Evolutionary conservation across 2,888 invertebrate species (phyloP).

Genomic region (Metallyticus violacea): DNA sequence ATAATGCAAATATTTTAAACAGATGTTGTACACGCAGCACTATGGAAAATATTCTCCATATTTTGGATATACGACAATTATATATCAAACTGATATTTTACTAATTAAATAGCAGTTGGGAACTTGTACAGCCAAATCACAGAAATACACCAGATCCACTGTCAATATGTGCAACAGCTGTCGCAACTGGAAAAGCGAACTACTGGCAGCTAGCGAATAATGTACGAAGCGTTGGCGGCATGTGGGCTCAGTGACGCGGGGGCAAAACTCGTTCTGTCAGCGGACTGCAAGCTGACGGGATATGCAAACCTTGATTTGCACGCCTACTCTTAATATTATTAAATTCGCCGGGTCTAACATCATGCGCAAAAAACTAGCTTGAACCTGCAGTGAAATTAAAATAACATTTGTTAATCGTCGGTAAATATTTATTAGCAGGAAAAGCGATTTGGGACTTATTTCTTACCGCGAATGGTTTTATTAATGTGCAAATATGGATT

Average conservation of each 20-base stretch:
- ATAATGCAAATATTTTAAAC: no score
- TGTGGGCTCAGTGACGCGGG: background rate
- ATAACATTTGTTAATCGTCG: no score
- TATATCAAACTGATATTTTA: background rate
- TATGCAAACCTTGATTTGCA: background rate
- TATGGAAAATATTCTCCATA: no score
- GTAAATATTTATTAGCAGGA: no score
- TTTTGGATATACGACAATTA: no score
- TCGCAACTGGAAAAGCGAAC: background rate
- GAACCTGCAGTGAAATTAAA: no score
- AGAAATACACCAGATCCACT: background rate
- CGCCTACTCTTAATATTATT: background rate
- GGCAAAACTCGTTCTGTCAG: background rate
- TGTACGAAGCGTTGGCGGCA: background rate
- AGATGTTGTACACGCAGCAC: no score
- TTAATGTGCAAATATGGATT: no score
- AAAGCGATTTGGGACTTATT: no score
- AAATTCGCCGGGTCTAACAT: background rate
- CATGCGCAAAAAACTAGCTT: background rate
- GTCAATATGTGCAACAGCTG: background rate
- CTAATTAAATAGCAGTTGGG: background rate
- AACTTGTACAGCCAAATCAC: background rate
- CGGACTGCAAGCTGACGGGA: background rate
- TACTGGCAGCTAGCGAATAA: background rate
- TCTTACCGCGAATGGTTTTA: no score